Evolutionary conservation across 2,113 vertebrate genomes (phyloP).

Genomic region (Cephalophus harveyi): DNA sequence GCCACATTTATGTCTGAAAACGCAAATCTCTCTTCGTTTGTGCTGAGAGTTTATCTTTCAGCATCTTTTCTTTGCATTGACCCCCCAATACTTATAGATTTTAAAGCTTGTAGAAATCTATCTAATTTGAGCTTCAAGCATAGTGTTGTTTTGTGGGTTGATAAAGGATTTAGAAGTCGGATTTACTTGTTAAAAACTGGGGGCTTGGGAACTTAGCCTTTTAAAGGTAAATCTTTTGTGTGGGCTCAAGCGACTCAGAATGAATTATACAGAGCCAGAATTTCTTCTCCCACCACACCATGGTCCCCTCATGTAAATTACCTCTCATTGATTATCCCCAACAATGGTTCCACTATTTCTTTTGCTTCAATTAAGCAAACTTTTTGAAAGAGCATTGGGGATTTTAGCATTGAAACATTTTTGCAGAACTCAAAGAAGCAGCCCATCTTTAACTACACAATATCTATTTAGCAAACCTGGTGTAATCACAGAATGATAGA

Average conservation of each 20-base stretch:
- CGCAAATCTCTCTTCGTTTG: neutral
- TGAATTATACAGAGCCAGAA: conserved; percentile 22
- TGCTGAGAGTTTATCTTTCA: neutral
- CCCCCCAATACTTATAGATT: neutral
- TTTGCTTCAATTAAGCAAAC: conserved; percentile 51
- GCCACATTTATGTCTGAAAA: neutral
- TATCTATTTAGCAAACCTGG: conserved; percentile 50
- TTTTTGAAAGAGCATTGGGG: conserved; percentile 47
- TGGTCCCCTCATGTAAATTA: conserved; percentile 50
- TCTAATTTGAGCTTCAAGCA: conserved; percentile 23
- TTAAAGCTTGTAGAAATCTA: neutral
- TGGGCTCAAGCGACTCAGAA: neutral
- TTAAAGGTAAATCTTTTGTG: conserved; percentile 64
- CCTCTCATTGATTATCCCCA: conserved; percentile 44
- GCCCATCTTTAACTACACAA: conserved; percentile 18
- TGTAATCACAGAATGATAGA: neutral
- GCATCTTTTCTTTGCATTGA: neutral
- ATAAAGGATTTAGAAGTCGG: conserved; percentile 28
- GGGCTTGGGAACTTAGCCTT: conserved; percentile 59
- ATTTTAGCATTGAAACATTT: conserved; percentile 29
- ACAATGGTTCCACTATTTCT: conserved; percentile 57
- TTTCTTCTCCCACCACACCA: conserved; percentile 21
- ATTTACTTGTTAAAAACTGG: conserved; percentile 29
- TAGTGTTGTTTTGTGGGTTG: conserved; percentile 18
- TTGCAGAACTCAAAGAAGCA: conserved; percentile 11